Base-by-base conservation (phyloP, 2,888 invertebrate species). In the Coelinius sp. region DNA sequence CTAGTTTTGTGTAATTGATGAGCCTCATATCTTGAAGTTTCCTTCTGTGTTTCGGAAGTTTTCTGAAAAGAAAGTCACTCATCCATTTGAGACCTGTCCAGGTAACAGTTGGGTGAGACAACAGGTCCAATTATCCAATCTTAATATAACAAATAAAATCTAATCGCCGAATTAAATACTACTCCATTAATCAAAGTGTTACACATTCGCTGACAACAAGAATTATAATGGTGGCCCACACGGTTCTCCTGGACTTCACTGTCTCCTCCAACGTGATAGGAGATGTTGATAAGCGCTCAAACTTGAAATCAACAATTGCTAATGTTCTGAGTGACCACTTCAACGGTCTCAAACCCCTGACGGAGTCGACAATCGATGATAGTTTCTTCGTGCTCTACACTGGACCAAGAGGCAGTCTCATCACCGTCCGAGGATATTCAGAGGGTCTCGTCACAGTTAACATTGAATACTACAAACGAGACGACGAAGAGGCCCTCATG, bases 381-480 rank as follows among this genome's bases (percentile, higher is more conserved):
- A 93, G 94, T 65, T 91, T 93, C 53, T 88, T 94, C 76, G 91
- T 92, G 80, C 88, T 95, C 17, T 91, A 93, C 75, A 91, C 92
- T 38, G 94, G 94, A 75, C 93, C 93, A 74, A 91, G 91, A 83
- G 92, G 92, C 31, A 91, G 92, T 62, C 90, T 94, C 6, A 91
- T 94, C 27, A 93, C 93, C 31, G 90, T 94, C 53, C 91, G 95
- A 84, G 90, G 94, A 78, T 95, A 93, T 82, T 90, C 91, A 59
- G 92, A 93, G 80, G 95, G 95, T 70, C 89, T 95, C 78, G 90
- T 95, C 71, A 95, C 95, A 41, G 89, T 95, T 79, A 95, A 94
- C 86, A 92, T 95, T 82, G 96, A 96, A 85, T 95, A 94, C 89
- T 95, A 92, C 86, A 92, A 93, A 85, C 92, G 91, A 73, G 93